Percentiles rank a stretch among this genome's conserved stretches.
These are phyloP conservation scores for Himantopus leucocephalus DNA, from an alignment of 2,113 vertebrate genomes.

Conservation along the genomic window DNA sequence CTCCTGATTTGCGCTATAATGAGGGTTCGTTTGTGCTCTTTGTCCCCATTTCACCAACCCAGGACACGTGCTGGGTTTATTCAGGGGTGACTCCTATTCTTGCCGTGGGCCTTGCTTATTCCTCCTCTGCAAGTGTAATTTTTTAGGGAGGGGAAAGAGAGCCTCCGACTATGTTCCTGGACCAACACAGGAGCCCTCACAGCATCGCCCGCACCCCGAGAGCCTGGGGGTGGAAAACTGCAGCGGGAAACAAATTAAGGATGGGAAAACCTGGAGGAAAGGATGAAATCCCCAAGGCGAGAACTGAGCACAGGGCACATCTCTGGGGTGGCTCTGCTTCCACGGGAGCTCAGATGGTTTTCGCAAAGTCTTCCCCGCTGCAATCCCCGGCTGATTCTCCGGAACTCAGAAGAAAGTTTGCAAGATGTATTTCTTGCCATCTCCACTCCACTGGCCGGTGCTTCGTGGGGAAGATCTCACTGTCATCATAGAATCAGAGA, in stretches of 20 bases:
- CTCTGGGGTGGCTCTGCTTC: not conserved
- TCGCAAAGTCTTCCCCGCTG: not conserved
- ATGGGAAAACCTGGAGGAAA: not conserved
- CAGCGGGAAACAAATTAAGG: not conserved
- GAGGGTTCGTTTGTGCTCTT: not conserved
- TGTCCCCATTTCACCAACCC: not conserved
- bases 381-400: fast-evolving
- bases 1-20: fast-evolving
- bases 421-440: not conserved
- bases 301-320: not conserved
- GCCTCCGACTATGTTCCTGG: not conserved
- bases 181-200: not conserved
- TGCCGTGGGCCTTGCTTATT: not conserved
- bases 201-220: fast-evolving
- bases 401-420: not conserved
- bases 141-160: not conserved
- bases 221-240: not conserved
- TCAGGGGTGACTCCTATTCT: fast-evolving
- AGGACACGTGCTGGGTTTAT: not conserved
- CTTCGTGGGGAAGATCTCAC: not conserved
- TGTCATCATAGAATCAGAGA: too few relatives aligned
- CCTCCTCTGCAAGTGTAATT: not conserved
- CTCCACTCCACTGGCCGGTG: fast-evolving
- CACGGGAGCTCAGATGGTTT: fast-evolving
- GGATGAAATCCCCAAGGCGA: not conserved